These are phyloP conservation scores for Hydrozoanthus tunicans DNA, from an alignment of 64 coral and sea anemone species.

Conservation along the genomic window DNA sequence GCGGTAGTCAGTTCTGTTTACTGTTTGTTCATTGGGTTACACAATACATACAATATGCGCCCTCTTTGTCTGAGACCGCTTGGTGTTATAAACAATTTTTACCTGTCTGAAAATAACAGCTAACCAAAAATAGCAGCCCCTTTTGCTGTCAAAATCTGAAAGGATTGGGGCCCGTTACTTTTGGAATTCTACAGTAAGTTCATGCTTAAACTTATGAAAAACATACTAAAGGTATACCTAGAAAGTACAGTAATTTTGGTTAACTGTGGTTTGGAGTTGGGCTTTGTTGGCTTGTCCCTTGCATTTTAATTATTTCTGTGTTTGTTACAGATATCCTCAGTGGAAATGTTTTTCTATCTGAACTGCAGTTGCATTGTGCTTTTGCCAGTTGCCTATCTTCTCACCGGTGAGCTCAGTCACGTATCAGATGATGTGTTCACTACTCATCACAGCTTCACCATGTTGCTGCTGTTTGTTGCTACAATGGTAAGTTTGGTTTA, in stretches of 20 bases:
- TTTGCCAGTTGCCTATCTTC: conserved; percentile 14
- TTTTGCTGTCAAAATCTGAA: no score
- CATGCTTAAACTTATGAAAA: background rate
- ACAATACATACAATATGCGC: no score
- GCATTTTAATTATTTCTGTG: background rate
- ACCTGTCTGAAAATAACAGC: no score
- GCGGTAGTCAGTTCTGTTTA: no score
- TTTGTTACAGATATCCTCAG: conserved; percentile 17
- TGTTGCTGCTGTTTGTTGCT: background rate
- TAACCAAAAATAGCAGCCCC: no score
- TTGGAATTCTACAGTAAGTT: no score
- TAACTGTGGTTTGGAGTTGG: background rate
- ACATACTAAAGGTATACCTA: background rate
- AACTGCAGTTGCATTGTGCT: conserved; percentile 16
- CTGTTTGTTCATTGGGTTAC: no score
- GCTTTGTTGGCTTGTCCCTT: no score
- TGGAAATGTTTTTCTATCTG: conserved; percentile 12
- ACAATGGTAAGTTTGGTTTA: conserved; percentile 9
- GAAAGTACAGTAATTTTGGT: background rate
- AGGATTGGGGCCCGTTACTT: no score
- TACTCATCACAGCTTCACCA: background rate
- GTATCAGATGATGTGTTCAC: background rate
- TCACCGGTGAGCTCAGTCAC: conserved; percentile 21
- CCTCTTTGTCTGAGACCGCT: no score
- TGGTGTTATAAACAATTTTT: no score